phyloP scores from a whole-genome alignment of 2,888 invertebrate genomes.

The Amphiduros pacificus region DNA sequence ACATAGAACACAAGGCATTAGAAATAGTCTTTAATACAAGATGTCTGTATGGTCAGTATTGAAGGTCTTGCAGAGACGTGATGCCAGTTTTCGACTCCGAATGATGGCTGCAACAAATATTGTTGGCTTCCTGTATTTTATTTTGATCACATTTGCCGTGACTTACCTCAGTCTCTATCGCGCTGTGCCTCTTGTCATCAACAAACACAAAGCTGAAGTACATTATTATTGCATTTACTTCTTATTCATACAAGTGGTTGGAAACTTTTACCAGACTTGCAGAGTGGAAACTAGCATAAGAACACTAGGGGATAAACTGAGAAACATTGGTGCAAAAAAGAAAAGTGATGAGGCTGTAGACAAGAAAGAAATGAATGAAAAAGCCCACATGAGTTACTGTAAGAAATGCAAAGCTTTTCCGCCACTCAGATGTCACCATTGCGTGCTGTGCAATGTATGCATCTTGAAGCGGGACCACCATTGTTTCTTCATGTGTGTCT shows the following conservation, averaged over 20 bases:
- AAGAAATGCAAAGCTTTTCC: conserved; percentile 17
- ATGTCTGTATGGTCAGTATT: too few species aligned
- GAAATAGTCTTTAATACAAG: too few species aligned
- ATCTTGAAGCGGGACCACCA: conserved; percentile 36
- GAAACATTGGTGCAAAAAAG: too few species aligned
- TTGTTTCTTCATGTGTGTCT: conserved; percentile 36
- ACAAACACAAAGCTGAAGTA: conserved; percentile 5
- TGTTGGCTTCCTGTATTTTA: conserved; percentile 3
- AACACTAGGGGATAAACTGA: background rate
- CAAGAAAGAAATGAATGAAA: too few species aligned
- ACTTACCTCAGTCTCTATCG: conserved; percentile 24
- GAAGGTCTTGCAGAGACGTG: background rate
- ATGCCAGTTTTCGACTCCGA: background rate
- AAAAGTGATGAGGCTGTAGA: too few species aligned
- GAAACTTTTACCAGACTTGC: conserved; percentile 29
- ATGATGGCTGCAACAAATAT: conserved; percentile 3
- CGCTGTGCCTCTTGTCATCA: conserved; percentile 29
- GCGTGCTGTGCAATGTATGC: conserved; percentile 32
- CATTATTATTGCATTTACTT: conserved; percentile 23
- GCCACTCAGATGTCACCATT: conserved; percentile 35
- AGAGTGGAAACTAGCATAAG: conserved; percentile 24
- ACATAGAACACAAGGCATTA: too few species aligned
- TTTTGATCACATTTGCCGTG: conserved; percentile 27
- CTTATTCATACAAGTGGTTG: conserved; percentile 32
- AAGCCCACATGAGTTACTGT: conserved; percentile 17